Evolutionary conservation across 2,888 invertebrate genomes (phyloP), one percentile per base, ranked within the genome.

Genomic region (Euproctis similis): DNA sequence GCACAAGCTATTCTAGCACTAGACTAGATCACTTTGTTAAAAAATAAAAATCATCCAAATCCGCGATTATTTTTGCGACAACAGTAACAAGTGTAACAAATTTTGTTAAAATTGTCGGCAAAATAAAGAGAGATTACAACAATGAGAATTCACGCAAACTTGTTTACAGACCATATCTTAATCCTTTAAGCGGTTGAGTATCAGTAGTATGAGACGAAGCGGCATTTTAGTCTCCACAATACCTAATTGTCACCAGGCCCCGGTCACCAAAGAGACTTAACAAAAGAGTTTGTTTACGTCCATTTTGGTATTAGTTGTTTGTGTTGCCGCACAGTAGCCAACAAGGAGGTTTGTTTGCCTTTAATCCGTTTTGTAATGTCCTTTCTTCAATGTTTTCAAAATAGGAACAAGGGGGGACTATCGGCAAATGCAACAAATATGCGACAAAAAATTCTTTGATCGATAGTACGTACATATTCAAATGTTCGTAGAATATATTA

Each of bases 321-420:
- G 68, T 69, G 62, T 67, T 63, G 55, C 67, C 65, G 60, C 65
- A 63, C 68, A 51, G 59, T 58, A 65, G 74, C 75, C 67, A 64
- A 53, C 53, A 62, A 60, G 59, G 62, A 60, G 78, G 78, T 78
- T 80, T 74, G 70, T n/a, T n/a, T n/a, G n/a, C n/a, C 66, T 56
- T 71, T 72, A 81, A 82, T 82, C 82, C 81, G 71, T 67, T 75
- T 72, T 77, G 71, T 74, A 61, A 69, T 70, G 57, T 57, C 65
- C 59, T 68, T 69, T 70, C 64, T 69, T 50, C 55, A 47, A 59
- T 68, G 71, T 73, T 65, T 55, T 60, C 48, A 62, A 62, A 66
- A 70, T 54, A 56, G 52, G 52, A 50, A 54, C 43, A 51, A 39
- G n/a, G n/a, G 47, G 42, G 35, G 43, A 38, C 39, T 38, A 46